These are phyloP conservation scores for Stichodactyla helianthus DNA, from an alignment of 64 coral and sea anemone genomes.

Conservation along the genomic window DNA sequence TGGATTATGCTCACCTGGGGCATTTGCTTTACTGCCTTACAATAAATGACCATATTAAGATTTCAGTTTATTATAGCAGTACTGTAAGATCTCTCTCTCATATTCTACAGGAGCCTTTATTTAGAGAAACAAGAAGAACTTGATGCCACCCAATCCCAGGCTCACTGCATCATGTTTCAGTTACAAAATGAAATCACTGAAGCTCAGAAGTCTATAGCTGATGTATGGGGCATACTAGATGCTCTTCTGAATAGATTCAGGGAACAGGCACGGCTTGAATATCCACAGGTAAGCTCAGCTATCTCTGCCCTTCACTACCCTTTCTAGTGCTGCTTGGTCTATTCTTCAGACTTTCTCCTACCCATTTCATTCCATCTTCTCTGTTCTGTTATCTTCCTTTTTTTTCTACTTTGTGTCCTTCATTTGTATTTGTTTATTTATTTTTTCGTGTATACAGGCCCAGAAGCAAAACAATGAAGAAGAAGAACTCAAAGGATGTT, in stretches of 20 bases:
- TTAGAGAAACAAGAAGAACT: conserved; percentile 88
- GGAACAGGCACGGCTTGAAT: neutral
- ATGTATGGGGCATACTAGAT: conserved; percentile 56
- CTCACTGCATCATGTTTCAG: conserved; percentile 83
- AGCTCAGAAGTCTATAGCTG: conserved; percentile 47
- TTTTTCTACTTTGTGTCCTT: neutral
- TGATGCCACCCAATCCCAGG: conserved; percentile 81
- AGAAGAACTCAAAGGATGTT: neutral
- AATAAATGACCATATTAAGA: too few species aligned
- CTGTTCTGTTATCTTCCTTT: neutral
- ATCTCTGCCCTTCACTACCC: neutral
- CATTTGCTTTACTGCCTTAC: too few species aligned
- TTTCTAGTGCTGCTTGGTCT: neutral
- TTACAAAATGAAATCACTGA: conserved; percentile 74
- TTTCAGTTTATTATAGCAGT: neutral
- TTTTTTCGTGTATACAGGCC: neutral
- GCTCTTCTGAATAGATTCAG: conserved; percentile 28
- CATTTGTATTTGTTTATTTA: too few species aligned
- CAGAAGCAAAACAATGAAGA: neutral
- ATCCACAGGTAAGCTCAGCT: neutral
- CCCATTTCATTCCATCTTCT: neutral
- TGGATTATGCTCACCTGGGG: too few species aligned
- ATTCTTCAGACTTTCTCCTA: neutral
- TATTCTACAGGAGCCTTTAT: conserved; percentile 33
- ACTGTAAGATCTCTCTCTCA: neutral